A percentile compares a stretch with the other conserved stretches of the same genome.
phyloP scores from a whole-genome alignment of 2,113 vertebrate genomes.

The Mesoclemmys tuberculata region DNA sequence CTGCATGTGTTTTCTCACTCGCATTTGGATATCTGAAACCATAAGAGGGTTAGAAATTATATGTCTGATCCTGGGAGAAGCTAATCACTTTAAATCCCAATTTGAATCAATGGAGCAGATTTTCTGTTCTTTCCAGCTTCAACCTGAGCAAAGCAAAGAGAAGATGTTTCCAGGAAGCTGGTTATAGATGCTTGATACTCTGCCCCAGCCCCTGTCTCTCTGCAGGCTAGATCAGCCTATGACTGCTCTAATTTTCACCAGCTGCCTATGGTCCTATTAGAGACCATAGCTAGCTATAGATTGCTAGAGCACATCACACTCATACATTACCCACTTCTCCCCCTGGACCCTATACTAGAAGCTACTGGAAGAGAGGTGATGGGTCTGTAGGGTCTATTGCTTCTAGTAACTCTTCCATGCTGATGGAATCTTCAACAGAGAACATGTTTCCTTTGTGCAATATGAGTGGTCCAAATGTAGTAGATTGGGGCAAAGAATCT shows the following conservation, averaged over 20 bases:
- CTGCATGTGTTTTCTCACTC: not conserved
- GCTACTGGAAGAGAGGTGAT: not conserved
- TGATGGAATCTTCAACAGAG: not conserved
- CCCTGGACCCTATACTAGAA: not conserved
- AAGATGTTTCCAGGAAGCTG: not conserved
- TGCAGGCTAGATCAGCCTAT: not conserved
- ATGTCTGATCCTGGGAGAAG: not conserved
- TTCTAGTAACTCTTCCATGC: not conserved
- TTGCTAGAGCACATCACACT: not conserved
- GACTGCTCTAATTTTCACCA: not conserved
- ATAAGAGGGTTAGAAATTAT: not conserved
- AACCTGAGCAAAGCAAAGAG: not conserved
- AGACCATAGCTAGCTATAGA: not conserved
- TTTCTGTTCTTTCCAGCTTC: not conserved
- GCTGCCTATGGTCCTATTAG: not conserved
- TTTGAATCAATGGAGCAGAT: not conserved
- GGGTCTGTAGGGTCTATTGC: not conserved
- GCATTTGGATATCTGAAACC: not conserved
- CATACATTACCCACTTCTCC: no score
- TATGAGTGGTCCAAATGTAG: not conserved
- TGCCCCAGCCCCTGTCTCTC: not conserved
- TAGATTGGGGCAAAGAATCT: not conserved
- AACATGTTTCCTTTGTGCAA: not conserved
- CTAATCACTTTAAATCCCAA: not conserved
- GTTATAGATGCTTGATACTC: not conserved